A percentile compares a stretch with the other conserved stretches of the same genome.
phyloP scores from a whole-genome alignment of 2,888 invertebrate species.

The Macropis europaea region DNA sequence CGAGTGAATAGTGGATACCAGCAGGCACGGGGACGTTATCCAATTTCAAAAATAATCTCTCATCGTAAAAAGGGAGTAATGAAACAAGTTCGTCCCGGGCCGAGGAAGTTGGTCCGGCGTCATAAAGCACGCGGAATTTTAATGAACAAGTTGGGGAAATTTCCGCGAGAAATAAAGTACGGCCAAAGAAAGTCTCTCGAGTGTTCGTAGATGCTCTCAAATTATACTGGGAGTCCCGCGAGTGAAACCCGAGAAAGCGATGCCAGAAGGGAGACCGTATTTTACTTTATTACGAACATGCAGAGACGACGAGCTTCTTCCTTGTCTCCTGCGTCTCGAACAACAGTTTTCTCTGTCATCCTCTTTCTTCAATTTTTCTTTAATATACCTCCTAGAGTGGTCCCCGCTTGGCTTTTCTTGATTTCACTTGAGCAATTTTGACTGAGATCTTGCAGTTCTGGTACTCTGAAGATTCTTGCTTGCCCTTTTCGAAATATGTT shows the following conservation, averaged over 20 bases:
- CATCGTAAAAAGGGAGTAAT: slow-evolving; percentile 31
- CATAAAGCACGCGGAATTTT: slow-evolving; percentile 48
- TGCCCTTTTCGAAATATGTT: no score
- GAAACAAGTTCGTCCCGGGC: slow-evolving; percentile 31
- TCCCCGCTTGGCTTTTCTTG: no score
- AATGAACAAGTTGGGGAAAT: slow-evolving; percentile 53
- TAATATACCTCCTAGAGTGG: no score
- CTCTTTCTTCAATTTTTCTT: neutral
- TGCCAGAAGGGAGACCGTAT: slow-evolving; percentile 31
- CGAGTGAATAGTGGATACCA: neutral
- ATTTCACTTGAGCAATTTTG: no score
- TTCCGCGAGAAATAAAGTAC: slow-evolving; percentile 40
- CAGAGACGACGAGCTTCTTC: slow-evolving; percentile 5
- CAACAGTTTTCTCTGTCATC: slow-evolving; percentile 13
- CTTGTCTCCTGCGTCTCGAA: slow-evolving; percentile 8
- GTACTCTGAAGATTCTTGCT: no score
- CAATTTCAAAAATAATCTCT: slow-evolving; percentile 44
- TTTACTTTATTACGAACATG: slow-evolving; percentile 45
- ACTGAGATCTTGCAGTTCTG: no score
- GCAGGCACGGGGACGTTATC: slow-evolving; percentile 12
- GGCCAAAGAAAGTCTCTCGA: slow-evolving; percentile 40
- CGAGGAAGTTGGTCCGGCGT: slow-evolving; percentile 27
- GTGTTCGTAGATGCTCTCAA: slow-evolving; percentile 45
- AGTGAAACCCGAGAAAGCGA: slow-evolving; percentile 32
- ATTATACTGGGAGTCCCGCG: slow-evolving; percentile 41